Conservation (phyloP, 2,113 vertebrate genomes). For the Arothron firmamentum region DNA sequence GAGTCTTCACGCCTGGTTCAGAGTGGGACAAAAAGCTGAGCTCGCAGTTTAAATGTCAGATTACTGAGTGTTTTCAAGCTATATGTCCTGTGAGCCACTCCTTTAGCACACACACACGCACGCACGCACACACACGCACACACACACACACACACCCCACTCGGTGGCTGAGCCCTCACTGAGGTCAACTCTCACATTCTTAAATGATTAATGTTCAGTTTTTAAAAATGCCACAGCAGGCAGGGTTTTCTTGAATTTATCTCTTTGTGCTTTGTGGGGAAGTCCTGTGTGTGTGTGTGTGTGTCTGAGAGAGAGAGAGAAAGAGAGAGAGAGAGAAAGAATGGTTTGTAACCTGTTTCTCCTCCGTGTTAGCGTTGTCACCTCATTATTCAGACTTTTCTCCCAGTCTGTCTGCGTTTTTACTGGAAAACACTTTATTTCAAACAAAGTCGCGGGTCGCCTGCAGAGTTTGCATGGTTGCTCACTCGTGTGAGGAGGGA, state of each 20-base stretch:
- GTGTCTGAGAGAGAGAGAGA: constrained; percentile 6
- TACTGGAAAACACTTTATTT: constrained; percentile 27
- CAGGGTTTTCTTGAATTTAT: not conserved
- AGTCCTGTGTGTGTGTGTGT: constrained; percentile 9
- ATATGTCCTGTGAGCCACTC: constrained; percentile 1
- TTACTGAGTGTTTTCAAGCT: not conserved
- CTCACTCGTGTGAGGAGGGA: not conserved
- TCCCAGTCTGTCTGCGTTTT: not conserved
- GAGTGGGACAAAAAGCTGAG: not conserved
- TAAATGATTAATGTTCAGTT: constrained; percentile 17
- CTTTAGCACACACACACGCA: constrained; percentile 38
- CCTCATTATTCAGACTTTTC: constrained; percentile 1
- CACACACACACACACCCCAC: too few relatives aligned
- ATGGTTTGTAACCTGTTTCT: too few relatives aligned
- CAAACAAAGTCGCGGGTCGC: constrained; percentile 58
- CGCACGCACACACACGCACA: not conserved
- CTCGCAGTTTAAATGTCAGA: constrained; percentile 1
- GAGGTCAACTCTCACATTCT: constrained; percentile 24
- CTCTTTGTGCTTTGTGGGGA: constrained; percentile 8
- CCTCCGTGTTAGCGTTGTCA: too few relatives aligned
- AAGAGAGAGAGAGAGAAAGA: too few relatives aligned
- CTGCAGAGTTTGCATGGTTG: not conserved
- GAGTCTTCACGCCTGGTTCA: not conserved
- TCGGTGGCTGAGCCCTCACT: too few relatives aligned
- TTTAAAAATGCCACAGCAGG: not conserved